Evolutionary conservation across 2,888 invertebrate species (phyloP).

Genomic region (Phrixothrix hirtus): DNA sequence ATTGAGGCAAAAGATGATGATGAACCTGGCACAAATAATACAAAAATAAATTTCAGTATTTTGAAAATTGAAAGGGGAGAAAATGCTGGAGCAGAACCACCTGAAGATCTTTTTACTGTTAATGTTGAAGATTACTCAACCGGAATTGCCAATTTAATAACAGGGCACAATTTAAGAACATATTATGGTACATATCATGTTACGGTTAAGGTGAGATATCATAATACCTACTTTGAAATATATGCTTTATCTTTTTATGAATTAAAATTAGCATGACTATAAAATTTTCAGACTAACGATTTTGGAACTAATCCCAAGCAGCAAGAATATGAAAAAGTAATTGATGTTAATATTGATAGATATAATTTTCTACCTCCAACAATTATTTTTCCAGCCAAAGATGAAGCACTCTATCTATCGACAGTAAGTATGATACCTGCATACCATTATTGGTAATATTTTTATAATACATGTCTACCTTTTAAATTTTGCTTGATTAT

Average conservation of each 20-base stretch:
- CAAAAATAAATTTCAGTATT: slow-evolving; percentile 47
- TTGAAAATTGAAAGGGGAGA: slow-evolving; percentile 11
- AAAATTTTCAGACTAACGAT: slow-evolving; percentile 59
- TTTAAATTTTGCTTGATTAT: too few relatives aligned
- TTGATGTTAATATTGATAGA: slow-evolving; percentile 55
- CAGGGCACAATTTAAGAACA: slow-evolving; percentile 56
- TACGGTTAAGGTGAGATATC: slow-evolving; percentile 55
- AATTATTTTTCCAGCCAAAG: slow-evolving; percentile 59
- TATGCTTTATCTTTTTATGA: slow-evolving; percentile 6
- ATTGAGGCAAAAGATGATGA: slow-evolving; percentile 61
- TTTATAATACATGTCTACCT: too few relatives aligned
- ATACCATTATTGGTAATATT: too few relatives aligned
- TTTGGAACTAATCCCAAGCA: slow-evolving; percentile 58
- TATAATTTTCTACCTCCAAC: slow-evolving; percentile 63
- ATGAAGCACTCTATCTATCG: slow-evolving; percentile 53
- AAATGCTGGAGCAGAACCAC: slow-evolving; percentile 10
- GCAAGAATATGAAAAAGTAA: slow-evolving; percentile 49
- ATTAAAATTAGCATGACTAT: slow-evolving; percentile 9
- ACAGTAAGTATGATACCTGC: slow-evolving; percentile 50
- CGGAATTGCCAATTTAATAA: slow-evolving; percentile 56
- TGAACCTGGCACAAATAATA: slow-evolving; percentile 56
- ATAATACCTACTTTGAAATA: not conserved
- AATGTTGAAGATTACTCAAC: slow-evolving; percentile 40
- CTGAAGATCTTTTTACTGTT: slow-evolving; percentile 36
- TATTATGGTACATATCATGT: slow-evolving; percentile 64